Evolutionary conservation across 2,797 vertebrate genomes (phyloP), one percentile per base, ranked within the genome.

Genomic region (Threskiornis aethiopicus): DNA sequence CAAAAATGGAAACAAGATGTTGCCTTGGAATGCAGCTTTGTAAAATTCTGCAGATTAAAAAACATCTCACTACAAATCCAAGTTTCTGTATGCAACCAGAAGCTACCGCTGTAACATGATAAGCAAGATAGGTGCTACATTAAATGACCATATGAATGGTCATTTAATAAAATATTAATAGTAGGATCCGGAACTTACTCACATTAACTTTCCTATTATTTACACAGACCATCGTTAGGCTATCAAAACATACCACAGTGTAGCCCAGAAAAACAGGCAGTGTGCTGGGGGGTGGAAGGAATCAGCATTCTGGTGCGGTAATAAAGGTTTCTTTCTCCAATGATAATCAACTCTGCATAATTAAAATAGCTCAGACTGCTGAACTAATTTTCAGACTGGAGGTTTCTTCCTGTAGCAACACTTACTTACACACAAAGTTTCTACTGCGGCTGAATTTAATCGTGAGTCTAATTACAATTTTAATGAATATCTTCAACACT

Each of bases 391-490:
- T 98, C 97, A 98, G 97, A 98, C 96, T 97, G 94, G 95, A 98
- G 97, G 96, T 98, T 98, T 98, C 97, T 98, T 98, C 98, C 97
- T 97, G 97, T 98, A 98, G 97, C 98, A 98, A 98, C 98, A 98
- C 98, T 98, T 97, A 98, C 98, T 98, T 97, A 97, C 92, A 96
- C 97, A 97, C 93, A 96, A 97, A 98, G 98, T 98, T 98, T 98
- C 98, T 97, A 93, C 97, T 98, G 97, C 89, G 33, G 97, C 97
- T 98, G 98, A 98, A 98, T 98, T 98, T 98, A 98, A 98, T 98
- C 96, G 97, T 97, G 97, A 98, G 97, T 97, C 98, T 98, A 98
- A 98, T 98, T 98, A 98, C 97, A 98, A 98, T 98, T 98, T 98
- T 98, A 98, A 98, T 98, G 98, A 98, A 97, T 98, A 97, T 98